A percentile compares a stretch with the other conserved stretches of the same genome.
Evolutionary conservation across 2,113 vertebrate genomes (phyloP).

Genomic region (Clarias magur): DNA sequence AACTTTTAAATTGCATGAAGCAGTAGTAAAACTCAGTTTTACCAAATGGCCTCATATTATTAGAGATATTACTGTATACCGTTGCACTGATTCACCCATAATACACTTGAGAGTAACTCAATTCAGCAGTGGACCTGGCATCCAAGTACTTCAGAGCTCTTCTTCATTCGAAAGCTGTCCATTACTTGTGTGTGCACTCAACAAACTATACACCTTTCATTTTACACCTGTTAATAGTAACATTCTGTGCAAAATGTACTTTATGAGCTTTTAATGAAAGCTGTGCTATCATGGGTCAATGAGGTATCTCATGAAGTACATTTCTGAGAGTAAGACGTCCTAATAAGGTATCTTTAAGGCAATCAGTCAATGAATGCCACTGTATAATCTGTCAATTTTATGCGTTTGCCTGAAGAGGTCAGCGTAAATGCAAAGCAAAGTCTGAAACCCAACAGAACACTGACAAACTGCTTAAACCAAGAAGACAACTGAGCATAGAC

Average conservation of each 20-base stretch:
- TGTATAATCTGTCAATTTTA: constrained; percentile 36
- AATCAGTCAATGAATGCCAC: constrained; percentile 52
- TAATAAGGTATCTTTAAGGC: constrained; percentile 51
- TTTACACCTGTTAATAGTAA: not conserved
- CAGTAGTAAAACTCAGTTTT: not conserved
- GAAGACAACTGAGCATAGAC: not conserved
- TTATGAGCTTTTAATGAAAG: constrained; percentile 23
- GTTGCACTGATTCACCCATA: not conserved
- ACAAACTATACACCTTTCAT: not conserved
- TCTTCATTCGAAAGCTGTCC: not conserved
- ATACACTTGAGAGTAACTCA: not conserved
- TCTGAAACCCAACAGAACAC: not conserved
- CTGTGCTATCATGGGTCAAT: constrained; percentile 39
- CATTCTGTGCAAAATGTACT: constrained; percentile 36
- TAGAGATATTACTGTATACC: constrained; percentile 1
- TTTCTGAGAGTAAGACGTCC: constrained; percentile 16
- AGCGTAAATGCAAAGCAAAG: constrained; percentile 34
- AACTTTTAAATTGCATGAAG: not conserved
- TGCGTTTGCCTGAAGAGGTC: constrained; percentile 48
- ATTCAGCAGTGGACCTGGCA: not conserved
- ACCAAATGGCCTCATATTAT: not conserved
- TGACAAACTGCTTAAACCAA: not conserved
- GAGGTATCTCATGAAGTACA: constrained; percentile 44
- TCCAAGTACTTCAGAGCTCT: not conserved
- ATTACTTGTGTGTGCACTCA: constrained; percentile 1